Evolutionary conservation across 2,113 vertebrate species (phyloP).

Genomic region (Alaudala cheleensis): DNA sequence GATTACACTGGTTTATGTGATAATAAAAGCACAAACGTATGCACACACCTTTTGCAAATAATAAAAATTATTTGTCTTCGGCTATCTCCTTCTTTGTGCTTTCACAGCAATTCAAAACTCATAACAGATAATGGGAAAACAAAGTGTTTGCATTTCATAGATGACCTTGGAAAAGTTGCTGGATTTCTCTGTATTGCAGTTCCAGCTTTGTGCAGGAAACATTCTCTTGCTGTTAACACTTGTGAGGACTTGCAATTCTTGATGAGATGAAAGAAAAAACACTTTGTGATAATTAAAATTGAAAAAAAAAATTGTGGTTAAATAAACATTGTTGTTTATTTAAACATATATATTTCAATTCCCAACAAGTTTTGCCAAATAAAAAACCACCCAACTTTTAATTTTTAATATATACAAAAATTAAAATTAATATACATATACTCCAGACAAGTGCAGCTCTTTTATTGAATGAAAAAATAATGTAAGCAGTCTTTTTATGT

Average conservation of each 20-base stretch:
- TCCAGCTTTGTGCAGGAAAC: background rate
- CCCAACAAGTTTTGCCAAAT: rapidly evolving
- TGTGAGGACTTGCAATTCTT: background rate
- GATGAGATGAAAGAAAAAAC: background rate
- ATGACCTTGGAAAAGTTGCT: conserved; percentile 33
- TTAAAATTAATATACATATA: background rate
- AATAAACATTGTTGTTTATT: background rate
- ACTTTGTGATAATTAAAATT: background rate
- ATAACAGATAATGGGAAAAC: conserved; percentile 47
- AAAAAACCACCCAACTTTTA: background rate
- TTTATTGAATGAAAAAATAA: background rate
- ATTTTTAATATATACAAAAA: background rate
- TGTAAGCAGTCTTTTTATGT: background rate
- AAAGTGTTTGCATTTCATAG: conserved; percentile 36
- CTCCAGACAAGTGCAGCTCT: rapidly evolving
- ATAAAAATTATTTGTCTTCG: conserved; percentile 40
- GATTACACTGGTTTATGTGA: conserved; percentile 35
- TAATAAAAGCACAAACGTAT: conserved; percentile 46
- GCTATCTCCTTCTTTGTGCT: conserved; percentile 29
- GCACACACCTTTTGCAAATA: conserved; percentile 36
- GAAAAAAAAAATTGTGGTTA: no score
- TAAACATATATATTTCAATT: background rate
- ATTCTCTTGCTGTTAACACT: background rate
- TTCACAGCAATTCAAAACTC: conserved; percentile 46
- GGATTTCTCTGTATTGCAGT: background rate